Conservation (phyloP, 2,113 vertebrate species). For the Hystrix brachyura region DNA sequence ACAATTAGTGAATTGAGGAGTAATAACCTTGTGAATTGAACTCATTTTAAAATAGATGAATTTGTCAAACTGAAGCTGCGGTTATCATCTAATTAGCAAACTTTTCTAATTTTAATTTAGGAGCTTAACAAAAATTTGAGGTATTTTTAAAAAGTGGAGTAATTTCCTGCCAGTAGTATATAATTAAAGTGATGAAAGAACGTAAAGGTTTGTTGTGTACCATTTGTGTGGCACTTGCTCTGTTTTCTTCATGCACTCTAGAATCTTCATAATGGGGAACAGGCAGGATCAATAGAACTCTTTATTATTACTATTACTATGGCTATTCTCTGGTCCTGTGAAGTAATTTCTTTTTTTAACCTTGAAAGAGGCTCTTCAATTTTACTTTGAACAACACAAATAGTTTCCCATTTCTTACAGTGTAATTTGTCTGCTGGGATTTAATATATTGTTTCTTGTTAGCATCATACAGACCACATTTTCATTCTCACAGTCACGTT, state of each 20-base stretch:
- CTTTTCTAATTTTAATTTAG: constrained; percentile 46
- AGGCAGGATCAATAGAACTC: not conserved
- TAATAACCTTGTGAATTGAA: not conserved
- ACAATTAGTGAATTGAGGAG: not conserved
- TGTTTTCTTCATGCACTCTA: not conserved
- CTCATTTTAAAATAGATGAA: constrained; percentile 41
- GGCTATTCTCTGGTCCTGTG: not conserved
- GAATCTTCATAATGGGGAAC: not conserved
- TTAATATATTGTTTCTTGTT: constrained; percentile 53
- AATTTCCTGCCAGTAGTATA: not conserved
- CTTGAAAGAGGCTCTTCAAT: constrained; percentile 49
- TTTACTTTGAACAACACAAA: constrained; percentile 68
- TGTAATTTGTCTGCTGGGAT: constrained; percentile 66
- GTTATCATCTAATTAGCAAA: not conserved
- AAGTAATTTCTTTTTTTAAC: constrained; percentile 16
- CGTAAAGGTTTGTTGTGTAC: not conserved
- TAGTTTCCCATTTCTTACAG: constrained; percentile 12
- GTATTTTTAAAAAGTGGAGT: not conserved
- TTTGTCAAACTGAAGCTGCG: not conserved
- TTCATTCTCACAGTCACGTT: constrained; percentile 57
- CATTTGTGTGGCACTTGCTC: not conserved
- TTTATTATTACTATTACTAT: not conserved
- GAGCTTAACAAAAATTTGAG: not conserved
- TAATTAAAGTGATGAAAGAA: constrained; percentile 33
- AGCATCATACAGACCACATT: constrained; percentile 41